These are phyloP conservation scores for Corythornis leucogaster DNA, from an alignment of 2,797 vertebrate genomes.

Conservation along the genomic window DNA sequence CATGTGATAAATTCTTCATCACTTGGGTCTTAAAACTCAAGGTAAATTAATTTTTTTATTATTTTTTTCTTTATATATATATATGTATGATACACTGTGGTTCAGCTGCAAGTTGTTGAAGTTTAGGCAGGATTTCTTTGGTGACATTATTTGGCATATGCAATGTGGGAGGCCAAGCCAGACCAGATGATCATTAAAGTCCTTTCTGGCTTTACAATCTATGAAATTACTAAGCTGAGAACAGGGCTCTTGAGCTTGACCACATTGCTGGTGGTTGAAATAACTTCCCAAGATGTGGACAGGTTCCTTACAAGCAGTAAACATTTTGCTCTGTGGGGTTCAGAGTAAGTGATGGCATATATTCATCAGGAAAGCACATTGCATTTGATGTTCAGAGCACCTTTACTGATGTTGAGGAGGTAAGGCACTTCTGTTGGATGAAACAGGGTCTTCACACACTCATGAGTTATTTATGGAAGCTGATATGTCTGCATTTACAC, in stretches of 20 bases:
- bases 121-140: not conserved
- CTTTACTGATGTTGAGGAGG: not conserved
- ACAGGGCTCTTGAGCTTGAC: not conserved
- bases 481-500: not conserved
- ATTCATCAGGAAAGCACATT: not conserved
- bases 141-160: not conserved
- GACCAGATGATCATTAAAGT: not conserved
- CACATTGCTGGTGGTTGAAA: not conserved
- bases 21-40: not conserved
- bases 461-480: not conserved
- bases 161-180: not conserved
- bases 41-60: not conserved
- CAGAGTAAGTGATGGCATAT: not conserved
- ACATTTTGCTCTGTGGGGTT: not conserved
- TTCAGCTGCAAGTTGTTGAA: not conserved
- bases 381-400: not conserved
- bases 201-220: not conserved
- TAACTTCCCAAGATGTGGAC: not conserved
- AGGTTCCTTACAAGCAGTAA: not conserved
- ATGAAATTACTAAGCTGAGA: slow-evolving; percentile 16
- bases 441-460: not conserved
- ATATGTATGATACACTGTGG: not conserved
- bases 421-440: not conserved
- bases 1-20: not conserved
- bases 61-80: too few species aligned